Base-by-base conservation (phyloP, 2,888 invertebrate genomes). In the Lycocerus yunnanus region DNA sequence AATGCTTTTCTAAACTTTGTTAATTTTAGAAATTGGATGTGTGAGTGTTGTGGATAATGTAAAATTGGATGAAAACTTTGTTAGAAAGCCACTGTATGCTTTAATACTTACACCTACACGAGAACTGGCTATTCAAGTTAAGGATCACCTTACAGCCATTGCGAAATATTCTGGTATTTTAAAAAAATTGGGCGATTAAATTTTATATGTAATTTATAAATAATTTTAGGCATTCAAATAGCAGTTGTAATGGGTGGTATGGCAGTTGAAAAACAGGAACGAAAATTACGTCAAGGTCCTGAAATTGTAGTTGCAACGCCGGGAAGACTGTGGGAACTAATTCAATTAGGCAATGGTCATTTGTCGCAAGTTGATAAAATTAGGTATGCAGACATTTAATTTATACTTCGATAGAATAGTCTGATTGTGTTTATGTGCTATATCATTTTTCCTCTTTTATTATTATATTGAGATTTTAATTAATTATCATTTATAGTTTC, bases 301-400 rank as follows among this genome's bases (percentile, higher is more conserved):
- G 97, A 99, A 86, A 93, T 99, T 77, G 93, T 99, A 1, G 96
- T 99, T 43, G 99, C 97, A 1, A 99, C 99, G 0, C 99, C 99
- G 0, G 99, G 99, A 0, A 89, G 99, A 11, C 89, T 99, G 21
- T 99, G 99, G 99, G 97, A 99, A 87, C 89, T 99, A 13, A 90
- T 97, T 60, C 89, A 92, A 77, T 91, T 93, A 83, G 96, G 94
- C 0, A 93, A 95, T 83, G 87, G 89, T 6, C 95, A 96, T 88
- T 88, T 96, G 24, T 91, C 90, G 76, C 92, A 94, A 84, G 85
- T 96, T 14, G 88, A 92, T 76, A 88, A 91, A 68, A 91, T 95
- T 65, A 92, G 90, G 93, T 94, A 84, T 86, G 85, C 82, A 69
- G 5, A 15, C n/a, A 14, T 13, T 58, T 9, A n/a, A n/a, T n/a